Conservation (phyloP, 2,113 vertebrate genomes). For the Equus przewalskii region DNA sequence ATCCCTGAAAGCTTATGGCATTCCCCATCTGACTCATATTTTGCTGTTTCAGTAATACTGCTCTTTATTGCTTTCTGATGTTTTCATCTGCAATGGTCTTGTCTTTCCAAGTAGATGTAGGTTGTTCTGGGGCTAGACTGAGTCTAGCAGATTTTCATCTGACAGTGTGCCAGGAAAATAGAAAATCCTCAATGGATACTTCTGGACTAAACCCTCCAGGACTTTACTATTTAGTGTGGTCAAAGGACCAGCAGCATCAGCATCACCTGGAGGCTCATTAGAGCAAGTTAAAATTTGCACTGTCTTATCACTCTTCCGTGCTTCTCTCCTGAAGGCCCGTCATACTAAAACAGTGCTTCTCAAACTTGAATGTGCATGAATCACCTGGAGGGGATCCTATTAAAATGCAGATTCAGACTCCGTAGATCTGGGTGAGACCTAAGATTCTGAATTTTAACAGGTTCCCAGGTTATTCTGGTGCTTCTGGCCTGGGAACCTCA, state of each 20-base stretch:
- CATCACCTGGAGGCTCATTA: not conserved
- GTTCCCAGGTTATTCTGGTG: constrained; percentile 40
- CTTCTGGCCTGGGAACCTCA: not conserved
- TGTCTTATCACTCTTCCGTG: not conserved
- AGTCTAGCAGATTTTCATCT: constrained; percentile 19
- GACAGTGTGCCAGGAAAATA: not conserved
- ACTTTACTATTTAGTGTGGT: not conserved
- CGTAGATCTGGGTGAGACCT: not conserved
- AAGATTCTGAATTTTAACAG: constrained; percentile 33
- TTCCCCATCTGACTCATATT: not conserved
- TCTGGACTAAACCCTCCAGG: not conserved
- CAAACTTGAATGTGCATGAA: not conserved
- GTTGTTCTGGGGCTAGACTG: not conserved
- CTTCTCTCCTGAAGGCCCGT: not conserved
- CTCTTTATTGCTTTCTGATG: not conserved
- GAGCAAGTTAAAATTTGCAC: not conserved
- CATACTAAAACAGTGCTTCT: not conserved
- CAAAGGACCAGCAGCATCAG: not conserved
- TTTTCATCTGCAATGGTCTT: constrained; percentile 28
- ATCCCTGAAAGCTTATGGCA: not conserved
- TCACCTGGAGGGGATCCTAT: not conserved
- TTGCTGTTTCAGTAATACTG: not conserved
- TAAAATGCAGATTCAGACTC: constrained; percentile 42
- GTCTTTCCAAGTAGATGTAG: not conserved
- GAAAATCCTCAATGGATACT: not conserved